Conservation (phyloP, 35 echinoderm and acorn worm genomes). For the Apostichopus japonicus region DNA sequence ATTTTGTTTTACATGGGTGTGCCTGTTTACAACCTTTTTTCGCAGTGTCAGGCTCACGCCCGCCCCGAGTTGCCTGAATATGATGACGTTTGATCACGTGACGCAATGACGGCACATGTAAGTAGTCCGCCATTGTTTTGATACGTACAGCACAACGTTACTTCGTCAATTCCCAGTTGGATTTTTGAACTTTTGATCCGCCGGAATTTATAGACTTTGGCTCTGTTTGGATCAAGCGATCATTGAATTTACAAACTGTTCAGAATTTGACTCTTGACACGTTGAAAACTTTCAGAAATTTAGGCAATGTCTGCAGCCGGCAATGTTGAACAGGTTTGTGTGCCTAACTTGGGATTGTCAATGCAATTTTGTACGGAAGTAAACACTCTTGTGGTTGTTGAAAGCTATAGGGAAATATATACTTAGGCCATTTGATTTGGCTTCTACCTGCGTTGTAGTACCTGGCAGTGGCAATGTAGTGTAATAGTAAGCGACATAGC, state of each 20-base stretch:
- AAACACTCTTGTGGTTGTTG: slow-evolving; percentile 8
- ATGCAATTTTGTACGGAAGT: slow-evolving; percentile 46
- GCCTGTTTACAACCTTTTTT: not conserved
- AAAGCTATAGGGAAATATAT: slow-evolving; percentile 27
- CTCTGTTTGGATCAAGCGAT: slow-evolving; percentile 28
- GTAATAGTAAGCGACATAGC: too few species aligned
- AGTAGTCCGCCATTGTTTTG: slow-evolving; percentile 55
- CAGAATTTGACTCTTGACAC: slow-evolving; percentile 57
- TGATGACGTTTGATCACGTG: slow-evolving; percentile 51
- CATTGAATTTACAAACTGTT: slow-evolving; percentile 7
- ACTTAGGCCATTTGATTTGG: not conserved
- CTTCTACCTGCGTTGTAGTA: too few species aligned
- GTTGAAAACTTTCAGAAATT: slow-evolving; percentile 54
- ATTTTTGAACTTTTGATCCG: slow-evolving; percentile 36
- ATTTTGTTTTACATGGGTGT: not conserved
- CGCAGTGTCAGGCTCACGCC: not conserved
- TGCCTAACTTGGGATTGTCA: slow-evolving; percentile 43
- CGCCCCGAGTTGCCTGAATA: not conserved
- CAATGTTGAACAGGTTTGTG: slow-evolving; percentile 83
- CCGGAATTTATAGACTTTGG: slow-evolving; percentile 2
- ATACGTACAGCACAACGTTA: not conserved
- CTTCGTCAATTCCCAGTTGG: slow-evolving; percentile 28
- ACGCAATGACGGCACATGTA: slow-evolving; percentile 32
- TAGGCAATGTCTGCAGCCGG: slow-evolving; percentile 83
- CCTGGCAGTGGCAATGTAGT: too few species aligned